phyloP scores from a whole-genome alignment of 2,797 vertebrate species.

The Mus spretus region DNA sequence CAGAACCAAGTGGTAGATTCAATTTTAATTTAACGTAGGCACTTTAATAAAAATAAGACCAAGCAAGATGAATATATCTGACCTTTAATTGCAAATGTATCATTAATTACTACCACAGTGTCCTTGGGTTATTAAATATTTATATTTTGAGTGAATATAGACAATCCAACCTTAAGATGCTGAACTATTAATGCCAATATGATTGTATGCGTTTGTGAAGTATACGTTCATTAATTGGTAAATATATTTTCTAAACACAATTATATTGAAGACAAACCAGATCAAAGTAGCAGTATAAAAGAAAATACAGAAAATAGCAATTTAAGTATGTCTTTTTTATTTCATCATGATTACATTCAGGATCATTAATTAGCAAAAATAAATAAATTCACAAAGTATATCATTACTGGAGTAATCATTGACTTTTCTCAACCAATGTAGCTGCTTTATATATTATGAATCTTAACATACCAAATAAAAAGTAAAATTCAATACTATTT shows the following conservation, averaged over 20 bases:
- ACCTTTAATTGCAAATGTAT: constrained; percentile 38
- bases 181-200: not conserved
- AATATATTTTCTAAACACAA: constrained; percentile 11
- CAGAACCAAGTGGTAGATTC: not conserved
- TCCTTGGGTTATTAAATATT: not conserved
- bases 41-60: constrained; percentile 20
- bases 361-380: not conserved
- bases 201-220: not conserved
- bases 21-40: constrained; percentile 49
- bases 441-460: not conserved
- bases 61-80: constrained; percentile 9
- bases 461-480: not conserved
- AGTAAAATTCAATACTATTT: constrained; percentile 25
- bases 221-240: not conserved
- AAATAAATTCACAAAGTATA: constrained; percentile 11
- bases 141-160: not conserved
- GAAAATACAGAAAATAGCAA: not conserved
- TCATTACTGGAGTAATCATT: constrained; percentile 32
- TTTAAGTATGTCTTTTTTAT: not conserved
- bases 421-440: not conserved
- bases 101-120: not conserved
- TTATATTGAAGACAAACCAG: constrained; percentile 41
- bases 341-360: constrained; percentile 8
- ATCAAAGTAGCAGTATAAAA: constrained; percentile 6
- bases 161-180: not conserved